Percentiles rank a stretch among this genome's conserved stretches.
Evolutionary conservation across 1,140 invertebrate species (phyloP).

Genomic region (Philotrypesis tridentata): DNA sequence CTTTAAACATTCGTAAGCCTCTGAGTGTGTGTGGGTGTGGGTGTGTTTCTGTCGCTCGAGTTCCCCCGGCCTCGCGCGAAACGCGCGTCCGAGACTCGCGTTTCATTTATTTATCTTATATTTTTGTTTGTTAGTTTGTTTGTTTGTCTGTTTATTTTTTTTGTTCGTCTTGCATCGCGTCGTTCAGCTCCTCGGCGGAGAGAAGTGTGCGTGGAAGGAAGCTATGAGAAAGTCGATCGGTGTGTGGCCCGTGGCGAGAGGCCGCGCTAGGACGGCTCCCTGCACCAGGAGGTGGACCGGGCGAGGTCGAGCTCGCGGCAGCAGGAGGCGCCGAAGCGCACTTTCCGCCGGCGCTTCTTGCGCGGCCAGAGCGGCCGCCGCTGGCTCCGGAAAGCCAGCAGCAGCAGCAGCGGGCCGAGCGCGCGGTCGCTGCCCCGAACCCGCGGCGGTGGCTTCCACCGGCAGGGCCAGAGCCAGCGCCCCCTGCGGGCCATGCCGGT

Average conservation of each 20-base stretch:
- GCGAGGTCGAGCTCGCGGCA: constrained; percentile 15
- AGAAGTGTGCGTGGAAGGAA: constrained; percentile 16
- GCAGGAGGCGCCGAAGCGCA: constrained; percentile 22
- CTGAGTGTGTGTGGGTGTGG: not conserved
- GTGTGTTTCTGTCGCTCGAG: too few relatives aligned
- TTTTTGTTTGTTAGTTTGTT: too few relatives aligned
- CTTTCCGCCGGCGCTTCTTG: constrained; percentile 37
- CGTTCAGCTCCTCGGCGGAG: not conserved
- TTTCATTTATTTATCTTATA: too few relatives aligned
- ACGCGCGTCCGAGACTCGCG: not conserved
- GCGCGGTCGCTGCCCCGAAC: not conserved
- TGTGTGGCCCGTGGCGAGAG: not conserved
- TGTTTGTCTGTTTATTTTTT: not conserved
- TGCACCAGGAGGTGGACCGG: constrained; percentile 24
- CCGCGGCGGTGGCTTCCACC: constrained; percentile 35
- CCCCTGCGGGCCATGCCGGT: not conserved
- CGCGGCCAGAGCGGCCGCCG: not conserved
- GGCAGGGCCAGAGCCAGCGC: constrained; percentile 49
- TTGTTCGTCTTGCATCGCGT: not conserved
- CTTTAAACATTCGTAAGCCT: constrained; percentile 33
- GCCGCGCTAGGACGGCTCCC: constrained; percentile 16
- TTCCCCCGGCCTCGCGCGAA: not conserved
- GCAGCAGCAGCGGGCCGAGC: not conserved
- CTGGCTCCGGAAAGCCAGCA: not conserved
- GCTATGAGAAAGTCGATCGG: constrained; percentile 10